Conservation (phyloP, 2,888 invertebrate genomes). For the Synanthedon vespiformis region DNA sequence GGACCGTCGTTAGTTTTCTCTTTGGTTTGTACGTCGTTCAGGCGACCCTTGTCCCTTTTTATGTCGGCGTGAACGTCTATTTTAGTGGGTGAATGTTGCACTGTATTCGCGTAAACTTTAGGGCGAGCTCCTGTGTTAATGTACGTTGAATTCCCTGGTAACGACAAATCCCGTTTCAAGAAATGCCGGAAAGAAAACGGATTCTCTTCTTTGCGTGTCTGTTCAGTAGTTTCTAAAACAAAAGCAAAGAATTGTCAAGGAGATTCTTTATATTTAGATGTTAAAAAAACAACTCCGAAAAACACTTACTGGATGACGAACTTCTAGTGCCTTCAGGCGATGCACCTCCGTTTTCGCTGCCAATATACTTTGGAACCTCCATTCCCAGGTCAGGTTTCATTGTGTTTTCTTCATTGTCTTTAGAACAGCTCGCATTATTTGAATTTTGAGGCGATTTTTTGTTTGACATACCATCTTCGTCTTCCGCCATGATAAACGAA, state of each 20-base stretch:
- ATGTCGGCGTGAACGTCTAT: slow-evolving; percentile 41
- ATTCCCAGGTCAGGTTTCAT: slow-evolving; percentile 61
- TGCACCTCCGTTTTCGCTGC: slow-evolving; percentile 47
- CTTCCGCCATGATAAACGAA: slow-evolving; percentile 67
- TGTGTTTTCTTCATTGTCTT: slow-evolving; percentile 50
- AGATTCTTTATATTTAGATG: slow-evolving; percentile 49
- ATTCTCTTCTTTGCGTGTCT: slow-evolving; percentile 75
- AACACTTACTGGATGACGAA: slow-evolving; percentile 60
- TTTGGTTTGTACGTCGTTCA: slow-evolving; percentile 44
- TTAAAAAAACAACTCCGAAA: slow-evolving; percentile 59
- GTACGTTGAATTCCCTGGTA: slow-evolving; percentile 69
- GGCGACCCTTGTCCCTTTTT: slow-evolving; percentile 43
- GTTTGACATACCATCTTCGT: slow-evolving; percentile 64
- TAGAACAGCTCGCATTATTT: slow-evolving; percentile 40
- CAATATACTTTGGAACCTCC: slow-evolving; percentile 58
- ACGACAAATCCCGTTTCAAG: slow-evolving; percentile 74
- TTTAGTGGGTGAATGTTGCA: slow-evolving; percentile 60
- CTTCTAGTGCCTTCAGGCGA: slow-evolving; percentile 45
- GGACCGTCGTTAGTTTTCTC: slow-evolving; percentile 38
- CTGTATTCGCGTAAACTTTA: slow-evolving; percentile 73
- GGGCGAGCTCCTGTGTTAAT: slow-evolving; percentile 82
- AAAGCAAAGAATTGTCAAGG: slow-evolving; percentile 27
- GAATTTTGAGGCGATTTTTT: slow-evolving; percentile 60
- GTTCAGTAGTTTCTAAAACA: slow-evolving; percentile 54
- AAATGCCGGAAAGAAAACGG: slow-evolving; percentile 90